Percentiles rank a stretch among this genome's conserved stretches.
Evolutionary conservation across 2,797 vertebrate genomes (phyloP).

Genomic region (Channallabes apus): DNA sequence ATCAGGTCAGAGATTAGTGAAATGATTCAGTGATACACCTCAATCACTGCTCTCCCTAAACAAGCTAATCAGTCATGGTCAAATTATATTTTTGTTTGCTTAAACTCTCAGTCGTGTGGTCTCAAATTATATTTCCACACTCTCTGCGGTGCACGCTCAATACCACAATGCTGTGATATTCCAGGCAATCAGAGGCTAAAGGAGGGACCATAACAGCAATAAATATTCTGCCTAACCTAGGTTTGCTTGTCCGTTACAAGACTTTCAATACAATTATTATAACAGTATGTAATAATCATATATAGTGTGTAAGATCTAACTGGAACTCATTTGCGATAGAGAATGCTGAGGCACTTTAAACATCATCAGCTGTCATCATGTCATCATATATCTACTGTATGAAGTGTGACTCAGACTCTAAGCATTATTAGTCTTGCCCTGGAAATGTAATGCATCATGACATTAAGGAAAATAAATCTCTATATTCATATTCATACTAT

Average conservation of each 20-base stretch:
- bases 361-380: constrained; percentile 14
- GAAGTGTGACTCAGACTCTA: constrained; percentile 38
- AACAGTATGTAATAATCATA: neutral
- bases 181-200: no score
- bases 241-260: neutral
- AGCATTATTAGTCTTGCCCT: neutral
- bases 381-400: constrained; percentile 7
- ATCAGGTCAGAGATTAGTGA: no score
- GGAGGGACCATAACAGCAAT: neutral
- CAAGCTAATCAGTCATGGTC: no score
- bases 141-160: neutral
- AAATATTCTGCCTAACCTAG: neutral
- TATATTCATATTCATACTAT: neutral
- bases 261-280: neutral
- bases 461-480: neutral
- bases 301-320: neutral
- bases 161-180: no score
- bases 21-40: no score
- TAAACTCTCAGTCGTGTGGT: no score
- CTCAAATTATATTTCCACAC: neutral
- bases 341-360: constrained; percentile 10
- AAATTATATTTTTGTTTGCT: no score
- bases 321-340: neutral
- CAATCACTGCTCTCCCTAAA: no score
- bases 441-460: neutral